A percentile compares a stretch with the other conserved stretches of the same genome.
phyloP scores from a whole-genome alignment of 2,113 vertebrate species.

The Phalacrocorax pelagicus region DNA sequence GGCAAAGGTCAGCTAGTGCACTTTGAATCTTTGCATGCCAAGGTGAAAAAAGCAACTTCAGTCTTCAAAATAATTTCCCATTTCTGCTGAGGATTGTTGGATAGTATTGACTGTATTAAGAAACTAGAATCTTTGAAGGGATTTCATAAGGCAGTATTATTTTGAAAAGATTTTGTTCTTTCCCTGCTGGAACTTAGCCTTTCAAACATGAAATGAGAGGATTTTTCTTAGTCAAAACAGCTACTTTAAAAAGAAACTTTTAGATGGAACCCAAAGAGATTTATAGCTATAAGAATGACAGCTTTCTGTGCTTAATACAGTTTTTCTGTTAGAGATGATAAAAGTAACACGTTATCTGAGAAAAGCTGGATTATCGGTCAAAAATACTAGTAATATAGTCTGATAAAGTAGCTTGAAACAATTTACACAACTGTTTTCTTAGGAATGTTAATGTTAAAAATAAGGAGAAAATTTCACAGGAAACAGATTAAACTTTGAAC shows the following conservation, averaged over 20 bases:
- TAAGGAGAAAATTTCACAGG: neutral
- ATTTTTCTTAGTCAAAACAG: neutral
- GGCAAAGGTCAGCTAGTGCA: neutral
- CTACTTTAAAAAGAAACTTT: neutral
- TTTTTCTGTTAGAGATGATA: neutral
- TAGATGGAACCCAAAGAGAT: neutral
- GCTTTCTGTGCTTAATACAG: neutral
- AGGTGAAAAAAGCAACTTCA: conserved; percentile 9
- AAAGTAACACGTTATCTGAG: neutral
- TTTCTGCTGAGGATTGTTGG: neutral
- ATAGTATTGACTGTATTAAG: neutral
- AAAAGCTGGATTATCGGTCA: neutral
- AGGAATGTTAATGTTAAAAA: neutral
- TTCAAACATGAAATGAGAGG: neutral
- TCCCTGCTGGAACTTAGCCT: neutral
- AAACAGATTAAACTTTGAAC: neutral
- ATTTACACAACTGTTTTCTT: neutral
- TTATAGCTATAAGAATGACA: neutral
- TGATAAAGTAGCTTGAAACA: neutral
- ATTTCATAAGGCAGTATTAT: neutral
- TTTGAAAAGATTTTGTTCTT: neutral
- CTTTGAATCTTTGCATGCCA: neutral
- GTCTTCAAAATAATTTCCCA: neutral
- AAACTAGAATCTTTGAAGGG: neutral
- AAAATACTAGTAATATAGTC: neutral